These are phyloP conservation scores for Marasmarcha lunaedactyla DNA, from an alignment of 2,888 invertebrate species.

Conservation along the genomic window DNA sequence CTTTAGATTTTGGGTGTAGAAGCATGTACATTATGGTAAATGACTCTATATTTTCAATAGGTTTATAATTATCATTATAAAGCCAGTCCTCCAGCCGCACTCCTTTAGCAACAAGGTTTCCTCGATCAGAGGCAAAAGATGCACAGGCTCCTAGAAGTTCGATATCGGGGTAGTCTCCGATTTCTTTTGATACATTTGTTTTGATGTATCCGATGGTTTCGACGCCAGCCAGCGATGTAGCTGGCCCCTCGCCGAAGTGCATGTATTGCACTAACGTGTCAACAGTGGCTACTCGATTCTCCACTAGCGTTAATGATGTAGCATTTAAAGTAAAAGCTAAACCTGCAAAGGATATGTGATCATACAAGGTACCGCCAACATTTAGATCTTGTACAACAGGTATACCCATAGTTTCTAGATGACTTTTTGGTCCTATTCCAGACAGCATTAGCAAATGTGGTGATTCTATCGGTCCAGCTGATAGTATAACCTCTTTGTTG, in stretches of 20 bases:
- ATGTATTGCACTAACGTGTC: slow-evolving; percentile 39
- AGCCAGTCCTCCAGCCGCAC: slow-evolving; percentile 45
- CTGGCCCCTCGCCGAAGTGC: slow-evolving; percentile 58
- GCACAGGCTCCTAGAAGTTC: slow-evolving; percentile 72
- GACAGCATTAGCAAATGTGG: slow-evolving; percentile 80
- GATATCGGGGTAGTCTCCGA: slow-evolving; percentile 72
- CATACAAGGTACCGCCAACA: slow-evolving; percentile 77
- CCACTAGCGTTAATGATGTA: slow-evolving; percentile 35
- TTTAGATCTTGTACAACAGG: slow-evolving; percentile 71
- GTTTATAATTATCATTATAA: slow-evolving; percentile 45
- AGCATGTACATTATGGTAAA: slow-evolving; percentile 67
- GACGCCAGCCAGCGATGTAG: slow-evolving; percentile 65
- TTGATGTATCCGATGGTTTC: slow-evolving; percentile 72
- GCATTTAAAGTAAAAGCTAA: slow-evolving; percentile 65
- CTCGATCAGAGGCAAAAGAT: slow-evolving; percentile 68
- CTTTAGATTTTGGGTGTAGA: slow-evolving; percentile 74
- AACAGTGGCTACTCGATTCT: slow-evolving; percentile 32
- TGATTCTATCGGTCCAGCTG: slow-evolving; percentile 83
- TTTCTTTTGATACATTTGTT: slow-evolving; percentile 65
- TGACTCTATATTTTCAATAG: slow-evolving; percentile 47
- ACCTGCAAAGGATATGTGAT: slow-evolving; percentile 74
- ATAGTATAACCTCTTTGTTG: slow-evolving; percentile 69
- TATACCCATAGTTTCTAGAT: slow-evolving; percentile 69
- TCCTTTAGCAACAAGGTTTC: slow-evolving; percentile 47
- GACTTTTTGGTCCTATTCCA: slow-evolving; percentile 74